phyloP scores from a whole-genome alignment of 2,113 vertebrate species.

The Pelecanus crispus region DNA sequence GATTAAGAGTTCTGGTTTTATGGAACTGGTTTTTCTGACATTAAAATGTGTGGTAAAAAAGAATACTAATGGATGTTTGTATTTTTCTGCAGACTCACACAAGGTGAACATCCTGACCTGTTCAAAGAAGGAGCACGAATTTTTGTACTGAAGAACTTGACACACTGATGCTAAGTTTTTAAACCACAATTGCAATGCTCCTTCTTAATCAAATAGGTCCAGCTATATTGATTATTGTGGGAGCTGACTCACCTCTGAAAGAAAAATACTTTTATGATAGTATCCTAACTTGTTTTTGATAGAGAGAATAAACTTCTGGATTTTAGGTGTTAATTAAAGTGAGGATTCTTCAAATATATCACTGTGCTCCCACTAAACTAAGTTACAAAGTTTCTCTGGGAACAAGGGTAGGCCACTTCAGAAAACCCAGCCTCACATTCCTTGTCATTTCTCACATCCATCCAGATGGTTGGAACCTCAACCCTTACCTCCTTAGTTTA shows the following conservation, averaged over 20 bases:
- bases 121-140: background rate
- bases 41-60: background rate
- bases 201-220: background rate
- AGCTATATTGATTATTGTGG: background rate
- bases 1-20: background rate
- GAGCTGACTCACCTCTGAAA: background rate
- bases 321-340: background rate
- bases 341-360: background rate
- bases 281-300: background rate
- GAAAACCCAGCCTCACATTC: background rate
- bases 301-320: background rate
- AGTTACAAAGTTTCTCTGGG: background rate
- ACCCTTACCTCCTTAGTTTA: background rate
- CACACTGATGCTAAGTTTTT: background rate
- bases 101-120: background rate
- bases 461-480: background rate
- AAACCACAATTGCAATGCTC: background rate
- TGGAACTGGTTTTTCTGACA: background rate
- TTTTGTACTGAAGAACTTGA: background rate
- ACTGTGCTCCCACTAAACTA: background rate
- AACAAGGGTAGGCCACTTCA: background rate
- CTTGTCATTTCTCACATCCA: background rate
- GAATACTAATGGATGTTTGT: background rate
- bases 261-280: background rate
- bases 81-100: background rate